Percentiles rank a stretch among this genome's conserved stretches.
Evolutionary conservation across 2,797 vertebrate species (phyloP).

Genomic region (Acridotheres tristis): DNA sequence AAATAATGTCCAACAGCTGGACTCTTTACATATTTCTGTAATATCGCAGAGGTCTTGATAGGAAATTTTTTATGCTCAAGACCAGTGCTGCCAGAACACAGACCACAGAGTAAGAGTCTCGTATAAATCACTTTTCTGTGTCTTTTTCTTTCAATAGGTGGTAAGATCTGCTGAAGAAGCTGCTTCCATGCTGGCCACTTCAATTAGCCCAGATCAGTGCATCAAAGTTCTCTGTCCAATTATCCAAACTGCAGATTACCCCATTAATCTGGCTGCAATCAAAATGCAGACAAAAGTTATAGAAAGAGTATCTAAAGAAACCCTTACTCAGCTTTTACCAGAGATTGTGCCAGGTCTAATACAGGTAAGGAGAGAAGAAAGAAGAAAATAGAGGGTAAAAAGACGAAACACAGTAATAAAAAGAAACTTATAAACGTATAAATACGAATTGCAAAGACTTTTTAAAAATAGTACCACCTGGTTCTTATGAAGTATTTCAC

Average conservation of each 20-base stretch:
- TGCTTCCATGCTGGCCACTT: slow-evolving; percentile 90
- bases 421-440: neutral
- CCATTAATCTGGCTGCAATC: slow-evolving; percentile 95
- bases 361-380: slow-evolving; percentile 80
- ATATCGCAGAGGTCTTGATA: neutral
- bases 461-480: neutral
- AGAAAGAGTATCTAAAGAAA: slow-evolving; percentile 89
- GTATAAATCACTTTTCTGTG: neutral
- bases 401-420: neutral
- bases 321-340: slow-evolving; percentile 86
- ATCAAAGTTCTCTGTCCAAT: slow-evolving; percentile 97
- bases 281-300: slow-evolving; percentile 98
- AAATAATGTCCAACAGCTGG: neutral
- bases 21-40: neutral
- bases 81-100: neutral
- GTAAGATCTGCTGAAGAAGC: slow-evolving; percentile 94
- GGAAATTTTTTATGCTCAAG: neutral
- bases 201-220: slow-evolving; percentile 95
- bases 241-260: slow-evolving; percentile 96
- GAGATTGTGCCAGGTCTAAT: slow-evolving; percentile 96
- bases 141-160: slow-evolving; percentile 78
- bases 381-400: rapidly evolving
- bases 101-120: neutral
- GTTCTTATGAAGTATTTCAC: neutral
- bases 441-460: neutral